These are phyloP conservation scores for Danio kyathit DNA, from an alignment of 2,797 vertebrate genomes.

Conservation along the genomic window DNA sequence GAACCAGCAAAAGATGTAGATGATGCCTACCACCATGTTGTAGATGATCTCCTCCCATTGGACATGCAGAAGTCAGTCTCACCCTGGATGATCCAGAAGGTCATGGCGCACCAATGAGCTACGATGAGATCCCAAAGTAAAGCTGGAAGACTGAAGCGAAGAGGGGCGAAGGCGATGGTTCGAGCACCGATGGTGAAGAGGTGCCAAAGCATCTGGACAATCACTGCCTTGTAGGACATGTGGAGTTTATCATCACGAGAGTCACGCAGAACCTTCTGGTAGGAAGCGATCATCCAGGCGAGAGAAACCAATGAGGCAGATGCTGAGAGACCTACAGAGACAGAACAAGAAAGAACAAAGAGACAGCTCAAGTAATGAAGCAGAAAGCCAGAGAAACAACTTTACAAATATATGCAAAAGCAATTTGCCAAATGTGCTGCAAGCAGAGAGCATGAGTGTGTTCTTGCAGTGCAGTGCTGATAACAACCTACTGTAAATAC, in stretches of 20 bases:
- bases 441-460: background rate
- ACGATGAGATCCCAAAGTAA: slow-evolving; percentile 97
- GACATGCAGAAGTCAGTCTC: slow-evolving; percentile 99
- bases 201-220: slow-evolving; percentile 96
- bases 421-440: background rate
- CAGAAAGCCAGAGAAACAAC: background rate
- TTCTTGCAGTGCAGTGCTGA: background rate
- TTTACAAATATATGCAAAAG: background rate
- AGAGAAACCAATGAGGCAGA: slow-evolving; percentile 93
- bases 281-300: slow-evolving; percentile 97
- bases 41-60: slow-evolving; percentile 99
- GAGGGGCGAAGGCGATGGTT: slow-evolving; percentile 95
- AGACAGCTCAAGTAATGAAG: slow-evolving; percentile 18
- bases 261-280: slow-evolving; percentile 97
- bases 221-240: slow-evolving; percentile 95
- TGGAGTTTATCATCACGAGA: slow-evolving; percentile 95
- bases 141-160: slow-evolving; percentile 98
- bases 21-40: slow-evolving; percentile 99
- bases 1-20: slow-evolving; percentile 99
- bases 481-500: background rate
- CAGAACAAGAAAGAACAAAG: slow-evolving; percentile 9
- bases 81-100: slow-evolving; percentile 99
- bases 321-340: slow-evolving; percentile 86
- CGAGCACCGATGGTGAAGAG: slow-evolving; percentile 96
- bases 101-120: slow-evolving; percentile 99